Evolutionary conservation across 2,888 invertebrate genomes (phyloP).

Genomic region (Pseudanteris insignis): DNA sequence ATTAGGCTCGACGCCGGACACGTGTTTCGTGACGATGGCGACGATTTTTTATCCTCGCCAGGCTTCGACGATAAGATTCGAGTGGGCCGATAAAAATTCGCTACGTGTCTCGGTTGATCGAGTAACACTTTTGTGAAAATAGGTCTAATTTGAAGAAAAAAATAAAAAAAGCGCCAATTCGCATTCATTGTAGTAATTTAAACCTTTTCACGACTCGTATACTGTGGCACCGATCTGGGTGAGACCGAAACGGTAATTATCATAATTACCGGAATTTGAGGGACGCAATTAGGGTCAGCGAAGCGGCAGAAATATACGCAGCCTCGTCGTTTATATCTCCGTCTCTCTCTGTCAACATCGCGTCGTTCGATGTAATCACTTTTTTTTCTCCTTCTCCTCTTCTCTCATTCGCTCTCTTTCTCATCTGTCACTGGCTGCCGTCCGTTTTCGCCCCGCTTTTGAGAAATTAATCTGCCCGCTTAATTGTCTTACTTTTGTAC

Average conservation of each 20-base stretch:
- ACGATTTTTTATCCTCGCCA: not conserved
- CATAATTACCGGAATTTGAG: conserved; percentile 63
- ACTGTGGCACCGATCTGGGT: conserved; percentile 54
- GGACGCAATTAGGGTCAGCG: conserved; percentile 54
- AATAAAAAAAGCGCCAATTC: conserved; percentile 43
- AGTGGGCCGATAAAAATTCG: conserved; percentile 21
- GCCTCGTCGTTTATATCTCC: conserved; percentile 32
- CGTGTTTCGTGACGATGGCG: no score
- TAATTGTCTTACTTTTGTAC: conserved; percentile 27
- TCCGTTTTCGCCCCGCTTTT: conserved; percentile 18
- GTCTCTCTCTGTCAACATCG: conserved; percentile 28
- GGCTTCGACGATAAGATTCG: conserved; percentile 23
- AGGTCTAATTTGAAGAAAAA: conserved; percentile 45
- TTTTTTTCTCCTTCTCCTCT: conserved; percentile 35
- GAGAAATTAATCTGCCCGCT: conserved; percentile 36
- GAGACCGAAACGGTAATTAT: conserved; percentile 58
- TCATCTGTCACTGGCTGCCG: conserved; percentile 12
- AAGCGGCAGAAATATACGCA: conserved; percentile 46
- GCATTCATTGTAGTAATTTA: conserved; percentile 44
- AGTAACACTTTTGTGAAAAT: conserved; percentile 40
- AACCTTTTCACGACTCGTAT: conserved; percentile 40
- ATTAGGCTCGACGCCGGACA: no score
- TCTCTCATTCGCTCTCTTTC: conserved; percentile 18
- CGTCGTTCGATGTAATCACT: conserved; percentile 42
- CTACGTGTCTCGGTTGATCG: conserved; percentile 15